Evolutionary conservation across 2,113 vertebrate species (phyloP), one percentile per base, ranked within the genome.

Genomic region (Crotophaga sulcirostris): DNA sequence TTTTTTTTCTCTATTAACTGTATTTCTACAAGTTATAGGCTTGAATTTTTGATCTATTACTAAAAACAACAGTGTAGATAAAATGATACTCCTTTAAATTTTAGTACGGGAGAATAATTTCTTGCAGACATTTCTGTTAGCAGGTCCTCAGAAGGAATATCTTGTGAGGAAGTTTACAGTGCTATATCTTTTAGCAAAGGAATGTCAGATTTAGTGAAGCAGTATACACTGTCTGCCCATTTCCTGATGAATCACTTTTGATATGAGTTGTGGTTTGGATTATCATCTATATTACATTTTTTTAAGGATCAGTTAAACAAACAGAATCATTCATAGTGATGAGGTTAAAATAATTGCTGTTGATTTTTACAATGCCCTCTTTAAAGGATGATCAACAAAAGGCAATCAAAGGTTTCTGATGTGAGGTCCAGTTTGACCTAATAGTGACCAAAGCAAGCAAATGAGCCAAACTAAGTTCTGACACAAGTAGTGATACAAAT

Each of bases 71-170:
- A 66, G 13, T 69, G 56, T 77, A 81, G 63, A 83, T 90, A 90
- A 87, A 76, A 93, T 86, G 29, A 79, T 33, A 60, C 4, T 29
- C 24, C 59, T 87, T 76, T 83, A 80, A 40, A 79, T 94, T 93
- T 95, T 94, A 90, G 19, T 95, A 90, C 54, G 85, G 51, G 59
- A 58, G 74, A 87, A 92, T 90, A 86, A 79, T 80, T 76, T 97
- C 49, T 58, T 54, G 19, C 34, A 70, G 67, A 79, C 11, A 11
- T 81, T 77, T 49, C 54, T 67, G 47, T 52, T 79, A 62, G 38
- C 68, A 42, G 73, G 34, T 38, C 87, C 45, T 87, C 67, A 78
- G 81, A 84, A 96, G 13, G 4, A 56, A 68, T 40, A 34, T 5
- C 7, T 52, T 85, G n/a, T 63, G 69, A 40, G 19, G 58, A 68